These are phyloP conservation scores for Leptodirus hochenwartii DNA, from an alignment of 2,888 invertebrate species.

Conservation along the genomic window DNA sequence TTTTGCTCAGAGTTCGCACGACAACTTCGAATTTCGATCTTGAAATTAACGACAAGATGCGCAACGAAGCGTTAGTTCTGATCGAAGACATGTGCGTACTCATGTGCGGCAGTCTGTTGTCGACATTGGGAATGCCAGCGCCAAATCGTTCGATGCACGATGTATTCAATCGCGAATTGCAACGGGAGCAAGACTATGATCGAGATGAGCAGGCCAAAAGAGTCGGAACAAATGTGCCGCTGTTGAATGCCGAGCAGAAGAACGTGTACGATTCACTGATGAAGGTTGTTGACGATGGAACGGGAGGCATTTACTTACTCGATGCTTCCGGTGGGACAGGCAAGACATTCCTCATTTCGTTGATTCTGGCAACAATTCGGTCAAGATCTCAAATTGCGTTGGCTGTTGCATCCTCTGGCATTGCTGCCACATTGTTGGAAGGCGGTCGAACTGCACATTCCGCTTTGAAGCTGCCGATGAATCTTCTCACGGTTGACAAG, in stretches of 20 bases:
- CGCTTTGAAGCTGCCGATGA: constrained; percentile 18
- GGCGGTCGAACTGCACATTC: constrained; percentile 20
- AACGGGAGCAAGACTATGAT: constrained; percentile 11
- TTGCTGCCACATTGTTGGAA: constrained; percentile 23
- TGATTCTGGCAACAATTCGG: constrained; percentile 20
- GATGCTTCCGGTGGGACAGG: constrained; percentile 20
- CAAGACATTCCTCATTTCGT: constrained; percentile 23
- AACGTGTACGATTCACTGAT: constrained; percentile 11
- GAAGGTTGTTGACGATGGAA: constrained; percentile 9
- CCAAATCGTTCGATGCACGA: constrained; percentile 13
- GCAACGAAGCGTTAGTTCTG: constrained; percentile 17
- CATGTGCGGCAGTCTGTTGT: no score
- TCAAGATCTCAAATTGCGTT: constrained; percentile 18
- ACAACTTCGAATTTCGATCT: no score
- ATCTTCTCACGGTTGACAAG: no score
- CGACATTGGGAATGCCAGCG: constrained; percentile 15
- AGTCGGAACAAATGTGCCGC: constrained; percentile 10
- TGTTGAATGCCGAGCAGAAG: constrained; percentile 12
- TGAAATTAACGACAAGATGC: constrained; percentile 14
- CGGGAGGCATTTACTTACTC: constrained; percentile 10
- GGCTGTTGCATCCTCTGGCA: constrained; percentile 24
- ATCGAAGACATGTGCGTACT: constrained; percentile 16
- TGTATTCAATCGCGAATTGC: constrained; percentile 10
- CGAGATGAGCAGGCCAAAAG: constrained; percentile 9
- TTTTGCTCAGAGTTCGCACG: constrained; percentile 8